These are phyloP conservation scores for Poeciliopsis turrubarensis DNA, from an alignment of 2,113 vertebrate species.

Conservation along the genomic window DNA sequence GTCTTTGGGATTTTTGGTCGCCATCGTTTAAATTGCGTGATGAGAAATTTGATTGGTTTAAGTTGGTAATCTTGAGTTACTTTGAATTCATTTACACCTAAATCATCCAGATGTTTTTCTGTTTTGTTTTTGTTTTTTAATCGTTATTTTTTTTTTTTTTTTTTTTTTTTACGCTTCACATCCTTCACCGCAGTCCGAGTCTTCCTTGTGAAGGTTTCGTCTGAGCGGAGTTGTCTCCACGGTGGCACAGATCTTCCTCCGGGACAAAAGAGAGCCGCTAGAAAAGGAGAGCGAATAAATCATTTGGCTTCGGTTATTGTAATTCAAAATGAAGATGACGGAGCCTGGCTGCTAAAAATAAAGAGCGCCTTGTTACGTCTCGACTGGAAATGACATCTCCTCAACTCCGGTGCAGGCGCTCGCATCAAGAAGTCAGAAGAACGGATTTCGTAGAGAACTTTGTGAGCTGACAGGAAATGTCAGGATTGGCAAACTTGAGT, in stretches of 20 bases:
- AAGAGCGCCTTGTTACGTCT: slow-evolving; percentile 23
- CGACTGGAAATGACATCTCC: slow-evolving; percentile 20
- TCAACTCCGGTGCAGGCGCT: slow-evolving; percentile 19
- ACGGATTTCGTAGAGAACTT: not conserved
- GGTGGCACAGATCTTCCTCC: slow-evolving; percentile 45
- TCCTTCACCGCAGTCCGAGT: slow-evolving; percentile 15
- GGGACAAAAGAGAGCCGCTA: slow-evolving; percentile 35
- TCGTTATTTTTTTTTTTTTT: no score
- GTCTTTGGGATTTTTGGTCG: no score
- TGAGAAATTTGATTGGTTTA: not conserved
- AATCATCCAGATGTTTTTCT: not conserved
- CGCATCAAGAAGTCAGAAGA: slow-evolving; percentile 16
- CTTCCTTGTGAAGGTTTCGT: slow-evolving; percentile 44
- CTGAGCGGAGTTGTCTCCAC: slow-evolving; percentile 43
- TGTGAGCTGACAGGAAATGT: not conserved
- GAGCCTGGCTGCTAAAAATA: slow-evolving; percentile 44
- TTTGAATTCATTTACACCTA: not conserved
- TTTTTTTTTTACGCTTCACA: slow-evolving; percentile 27
- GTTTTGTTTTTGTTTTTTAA: no score
- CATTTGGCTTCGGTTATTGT: slow-evolving; percentile 59
- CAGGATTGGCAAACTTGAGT: slow-evolving; percentile 2
- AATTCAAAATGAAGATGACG: slow-evolving; percentile 30
- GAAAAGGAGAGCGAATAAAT: slow-evolving; percentile 64
- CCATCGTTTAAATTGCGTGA: not conserved
- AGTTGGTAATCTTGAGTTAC: not conserved